Base-by-base conservation (phyloP, 2,113 vertebrate species). In the Erinaceus europaeus region DNA sequence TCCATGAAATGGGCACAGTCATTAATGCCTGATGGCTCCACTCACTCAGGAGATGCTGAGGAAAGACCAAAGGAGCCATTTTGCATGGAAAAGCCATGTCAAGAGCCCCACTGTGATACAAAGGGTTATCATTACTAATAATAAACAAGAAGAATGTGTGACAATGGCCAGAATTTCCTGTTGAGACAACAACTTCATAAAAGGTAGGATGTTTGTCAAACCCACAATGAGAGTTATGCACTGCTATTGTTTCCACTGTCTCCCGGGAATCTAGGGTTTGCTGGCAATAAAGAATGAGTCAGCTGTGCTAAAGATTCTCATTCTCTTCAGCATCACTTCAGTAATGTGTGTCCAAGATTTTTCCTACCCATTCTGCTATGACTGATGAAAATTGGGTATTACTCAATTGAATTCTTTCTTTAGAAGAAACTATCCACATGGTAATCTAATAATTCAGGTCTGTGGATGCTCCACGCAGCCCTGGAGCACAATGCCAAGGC, bases 101-200 rank as follows among this genome's bases (percentile, higher is more conserved):
- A 77, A 79, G 59, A 62, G 34, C 61, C 17, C 5, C 13, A 68
- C 21, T 65, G 57, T 71, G 65, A 88, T 71, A 61, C 57, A 71
- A 68, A 57, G 76, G 36, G 74, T 68, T 89, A 86, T 84, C 77
- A 91, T 77, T 87, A 87, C 91, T 92, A 94, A 92, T 84, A 89
- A 94, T 94, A 95, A 94, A 95, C 94, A 93, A 94, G 79, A 85
- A 86, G 90, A 92, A 90, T 94, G 78, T 71, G 61, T 87, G 84
- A 94, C 95, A 95, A 94, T 95, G 91, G 82, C 81, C 82, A 94
- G 95, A 93, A 92, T 90, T 95, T 95, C 95, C 95, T 95, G 95
- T 94, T 94, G 90, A 94, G 94, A 94, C 89, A 94, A 94, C 81
- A 90, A 91, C 87, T 72, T 89, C 86, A 81, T 84, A 62, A 86